These are phyloP conservation scores for Myotis vivesi DNA, from an alignment of 2,797 vertebrate genomes.

Conservation along the genomic window DNA sequence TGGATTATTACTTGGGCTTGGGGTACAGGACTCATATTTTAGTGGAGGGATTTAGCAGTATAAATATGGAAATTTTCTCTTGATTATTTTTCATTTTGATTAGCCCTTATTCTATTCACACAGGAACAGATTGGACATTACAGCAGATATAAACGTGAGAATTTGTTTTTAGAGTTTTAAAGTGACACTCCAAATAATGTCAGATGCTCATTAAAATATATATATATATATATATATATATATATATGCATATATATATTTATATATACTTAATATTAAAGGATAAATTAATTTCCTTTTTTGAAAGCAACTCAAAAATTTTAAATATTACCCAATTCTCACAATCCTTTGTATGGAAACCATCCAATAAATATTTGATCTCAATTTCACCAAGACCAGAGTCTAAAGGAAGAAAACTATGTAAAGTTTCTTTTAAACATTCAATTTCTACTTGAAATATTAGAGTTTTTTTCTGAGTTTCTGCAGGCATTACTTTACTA, in stretches of 20 bases:
- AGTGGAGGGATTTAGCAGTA: not conserved
- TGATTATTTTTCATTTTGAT: slow-evolving; percentile 2
- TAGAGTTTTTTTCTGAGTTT: not conserved
- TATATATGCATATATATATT: not conserved
- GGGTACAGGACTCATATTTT: not conserved
- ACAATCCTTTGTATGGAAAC: not conserved
- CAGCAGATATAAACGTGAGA: not conserved
- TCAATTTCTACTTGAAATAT: slow-evolving; percentile 5
- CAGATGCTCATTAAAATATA: not conserved
- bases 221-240: not conserved
- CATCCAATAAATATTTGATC: slow-evolving; percentile 24
- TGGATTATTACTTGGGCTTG: not conserved
- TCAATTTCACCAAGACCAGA: slow-evolving; percentile 27
- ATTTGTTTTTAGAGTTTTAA: slow-evolving; percentile 17
- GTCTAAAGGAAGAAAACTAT: slow-evolving; percentile 1
- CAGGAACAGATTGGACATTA: not conserved
- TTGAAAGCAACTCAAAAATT: not conserved
- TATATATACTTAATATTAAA: not conserved
- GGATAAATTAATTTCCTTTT: slow-evolving; percentile 21
- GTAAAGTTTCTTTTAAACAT: not conserved
- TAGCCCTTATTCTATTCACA: slow-evolving; percentile 21
- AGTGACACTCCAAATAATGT: not conserved
- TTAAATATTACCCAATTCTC: not conserved
- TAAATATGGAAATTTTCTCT: slow-evolving; percentile 24
- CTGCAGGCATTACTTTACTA: not conserved